Conservation (phyloP, 2,888 invertebrate genomes). For the Polydesmus complanatus region DNA sequence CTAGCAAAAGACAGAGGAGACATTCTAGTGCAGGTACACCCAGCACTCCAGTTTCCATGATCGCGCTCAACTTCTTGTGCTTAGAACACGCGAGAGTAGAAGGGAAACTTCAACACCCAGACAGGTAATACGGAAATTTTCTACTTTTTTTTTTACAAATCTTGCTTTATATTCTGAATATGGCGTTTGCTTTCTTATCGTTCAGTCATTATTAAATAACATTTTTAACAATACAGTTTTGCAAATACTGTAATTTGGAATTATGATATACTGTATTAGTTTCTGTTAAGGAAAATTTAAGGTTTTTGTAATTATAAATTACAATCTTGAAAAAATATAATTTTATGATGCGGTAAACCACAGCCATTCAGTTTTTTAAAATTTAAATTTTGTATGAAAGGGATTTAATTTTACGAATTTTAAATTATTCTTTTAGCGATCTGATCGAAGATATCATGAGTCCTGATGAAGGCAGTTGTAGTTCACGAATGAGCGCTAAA, state of each 20-base stretch:
- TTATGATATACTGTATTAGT: too few relatives aligned
- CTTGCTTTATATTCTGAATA: neutral
- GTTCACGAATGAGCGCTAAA: conserved; percentile 82
- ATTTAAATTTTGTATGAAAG: neutral
- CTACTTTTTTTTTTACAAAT: neutral
- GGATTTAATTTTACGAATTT: neutral
- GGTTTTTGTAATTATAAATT: too few relatives aligned
- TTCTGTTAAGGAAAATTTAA: too few relatives aligned
- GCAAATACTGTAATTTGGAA: too few relatives aligned
- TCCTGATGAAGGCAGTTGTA: conserved; percentile 58
- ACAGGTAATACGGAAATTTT: conserved; percentile 19
- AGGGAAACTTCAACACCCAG: conserved; percentile 23
- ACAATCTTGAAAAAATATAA: too few relatives aligned
- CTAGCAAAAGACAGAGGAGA: neutral
- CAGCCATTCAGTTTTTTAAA: too few relatives aligned
- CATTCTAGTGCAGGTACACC: neutral
- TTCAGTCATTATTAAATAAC: too few relatives aligned
- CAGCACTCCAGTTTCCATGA: neutral
- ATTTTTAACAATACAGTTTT: too few relatives aligned
- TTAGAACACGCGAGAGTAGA: conserved; percentile 19
- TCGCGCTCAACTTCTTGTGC: neutral
- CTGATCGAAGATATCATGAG: conserved; percentile 47
- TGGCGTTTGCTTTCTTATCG: too few relatives aligned
- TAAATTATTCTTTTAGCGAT: conserved; percentile 35
- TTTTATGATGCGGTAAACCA: too few relatives aligned